phyloP scores from a whole-genome alignment of 2,113 vertebrate species.

The Aspiorhynchus laticeps region DNA sequence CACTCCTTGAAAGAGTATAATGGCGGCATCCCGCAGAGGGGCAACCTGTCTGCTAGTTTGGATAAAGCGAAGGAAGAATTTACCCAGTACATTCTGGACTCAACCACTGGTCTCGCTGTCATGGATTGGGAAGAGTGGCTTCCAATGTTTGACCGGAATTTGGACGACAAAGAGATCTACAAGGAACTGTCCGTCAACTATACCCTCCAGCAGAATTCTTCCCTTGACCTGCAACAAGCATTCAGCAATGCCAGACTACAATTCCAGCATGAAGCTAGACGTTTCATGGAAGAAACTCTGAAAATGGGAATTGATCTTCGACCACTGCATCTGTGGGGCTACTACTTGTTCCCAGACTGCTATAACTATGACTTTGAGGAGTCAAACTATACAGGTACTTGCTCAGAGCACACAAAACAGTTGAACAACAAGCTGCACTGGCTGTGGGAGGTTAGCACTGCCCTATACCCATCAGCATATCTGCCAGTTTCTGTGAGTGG shows the following conservation, averaged over 20 bases:
- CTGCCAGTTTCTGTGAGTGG: slow-evolving; percentile 77
- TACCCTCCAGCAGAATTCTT: slow-evolving; percentile 54
- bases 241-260: slow-evolving; percentile 59
- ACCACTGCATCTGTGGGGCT: slow-evolving; percentile 88
- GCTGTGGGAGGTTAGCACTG: slow-evolving; percentile 89
- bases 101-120: slow-evolving; percentile 80
- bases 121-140: slow-evolving; percentile 96
- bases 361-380: slow-evolving; percentile 85
- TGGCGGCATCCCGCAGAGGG: slow-evolving; percentile 84
- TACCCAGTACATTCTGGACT: slow-evolving; percentile 69
- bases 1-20: slow-evolving; percentile 54
- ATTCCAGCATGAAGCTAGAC: slow-evolving; percentile 64
- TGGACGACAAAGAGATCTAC: slow-evolving; percentile 82
- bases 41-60: slow-evolving; percentile 74
- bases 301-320: slow-evolving; percentile 65
- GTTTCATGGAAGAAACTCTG: slow-evolving; percentile 74
- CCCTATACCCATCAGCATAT: slow-evolving; percentile 93
- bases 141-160: slow-evolving; percentile 85
- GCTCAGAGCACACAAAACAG: slow-evolving; percentile 77
- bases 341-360: slow-evolving; percentile 93
- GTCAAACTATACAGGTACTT: slow-evolving; percentile 84
- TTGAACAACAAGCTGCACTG: slow-evolving; percentile 87
- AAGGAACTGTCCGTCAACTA: slow-evolving; percentile 66
- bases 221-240: slow-evolving; percentile 47
- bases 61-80: slow-evolving; percentile 77